These are phyloP conservation scores for Paralichthys olivaceus DNA, from an alignment of 2,113 vertebrate genomes.

Conservation along the genomic window DNA sequence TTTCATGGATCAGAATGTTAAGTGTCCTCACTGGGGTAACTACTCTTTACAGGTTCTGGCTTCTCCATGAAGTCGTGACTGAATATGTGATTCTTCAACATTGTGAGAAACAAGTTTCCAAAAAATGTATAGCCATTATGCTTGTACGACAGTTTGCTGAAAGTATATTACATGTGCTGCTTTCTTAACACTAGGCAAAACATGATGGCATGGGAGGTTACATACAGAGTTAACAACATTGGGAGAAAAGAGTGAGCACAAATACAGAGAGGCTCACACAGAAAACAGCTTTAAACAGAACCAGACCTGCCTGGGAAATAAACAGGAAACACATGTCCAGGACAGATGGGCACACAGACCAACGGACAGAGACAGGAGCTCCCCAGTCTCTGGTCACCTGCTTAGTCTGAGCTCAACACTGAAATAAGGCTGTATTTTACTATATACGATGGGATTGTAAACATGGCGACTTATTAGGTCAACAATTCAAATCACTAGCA, in stretches of 20 bases:
- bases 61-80: too few species aligned
- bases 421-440: background rate
- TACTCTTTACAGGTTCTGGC: background rate
- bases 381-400: slow-evolving; percentile 22
- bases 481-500: background rate
- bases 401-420: slow-evolving; percentile 16
- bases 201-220: background rate
- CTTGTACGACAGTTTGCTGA: background rate
- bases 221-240: slow-evolving; percentile 17
- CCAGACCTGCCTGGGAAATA: slow-evolving; percentile 52
- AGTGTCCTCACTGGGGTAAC: background rate
- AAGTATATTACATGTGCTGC: background rate
- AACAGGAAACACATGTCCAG: slow-evolving; percentile 62
- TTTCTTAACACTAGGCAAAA: background rate
- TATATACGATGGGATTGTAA: too few species aligned
- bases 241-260: slow-evolving; percentile 8
- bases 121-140: background rate
- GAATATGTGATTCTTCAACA: background rate
- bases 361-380: slow-evolving; percentile 21
- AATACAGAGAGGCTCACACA: slow-evolving; percentile 13
- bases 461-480: too few species aligned
- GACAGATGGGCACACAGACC: slow-evolving; percentile 46
- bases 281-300: slow-evolving; percentile 44
- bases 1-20: background rate
- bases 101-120: background rate